A percentile compares a stretch with the other conserved stretches of the same genome.
These are phyloP conservation scores for Himalopsyche kuldschensis DNA, from an alignment of 2,888 invertebrate genomes.

Conservation along the genomic window DNA sequence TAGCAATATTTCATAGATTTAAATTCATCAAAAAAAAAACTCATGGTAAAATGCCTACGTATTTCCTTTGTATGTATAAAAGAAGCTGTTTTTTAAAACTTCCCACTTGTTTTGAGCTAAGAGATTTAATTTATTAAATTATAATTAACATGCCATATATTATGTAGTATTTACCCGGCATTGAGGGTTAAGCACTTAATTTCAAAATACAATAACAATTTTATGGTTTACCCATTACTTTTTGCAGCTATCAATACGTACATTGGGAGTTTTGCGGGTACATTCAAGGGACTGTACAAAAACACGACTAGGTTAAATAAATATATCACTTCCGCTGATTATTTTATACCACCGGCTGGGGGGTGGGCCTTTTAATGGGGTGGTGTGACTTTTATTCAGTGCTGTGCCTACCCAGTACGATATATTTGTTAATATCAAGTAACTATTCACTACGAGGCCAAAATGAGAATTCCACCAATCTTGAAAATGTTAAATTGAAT, in stretches of 20 bases:
- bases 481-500: no score
- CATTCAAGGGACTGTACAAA: not conserved
- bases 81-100: not conserved
- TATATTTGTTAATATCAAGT: no score
- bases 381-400: not conserved
- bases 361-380: not conserved
- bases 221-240: not conserved
- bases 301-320: not conserved
- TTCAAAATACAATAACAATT: not conserved
- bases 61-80: not conserved
- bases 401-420: not conserved
- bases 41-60: not conserved
- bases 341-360: not conserved
- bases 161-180: not conserved
- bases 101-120: not conserved
- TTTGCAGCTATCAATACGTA: not conserved
- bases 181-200: not conserved
- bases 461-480: no score
- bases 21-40: no score
- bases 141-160: not conserved
- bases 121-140: not conserved
- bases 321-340: constrained; percentile 4
- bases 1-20: no score
- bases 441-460: no score
- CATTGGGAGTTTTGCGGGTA: not conserved